A percentile compares a stretch with the other conserved stretches of the same genome.
Evolutionary conservation across 2,888 invertebrate species (phyloP).

Genomic region (Metallyticus violacea): DNA sequence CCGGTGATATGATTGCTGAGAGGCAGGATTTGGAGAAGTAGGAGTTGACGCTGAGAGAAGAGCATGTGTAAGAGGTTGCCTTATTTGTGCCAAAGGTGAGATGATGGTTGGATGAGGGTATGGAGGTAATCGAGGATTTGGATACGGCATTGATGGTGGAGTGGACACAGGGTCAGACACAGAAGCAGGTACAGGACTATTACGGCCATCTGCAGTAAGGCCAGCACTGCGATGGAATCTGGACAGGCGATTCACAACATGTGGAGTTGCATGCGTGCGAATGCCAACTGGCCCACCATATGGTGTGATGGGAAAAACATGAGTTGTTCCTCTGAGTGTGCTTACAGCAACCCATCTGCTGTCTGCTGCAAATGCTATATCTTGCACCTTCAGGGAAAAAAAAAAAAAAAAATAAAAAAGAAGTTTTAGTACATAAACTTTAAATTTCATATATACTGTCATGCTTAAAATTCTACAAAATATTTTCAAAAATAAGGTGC

Average conservation of each 20-base stretch:
- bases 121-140: constrained; percentile 88
- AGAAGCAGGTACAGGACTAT: constrained; percentile 56
- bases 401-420: neutral
- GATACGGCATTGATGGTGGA: constrained; percentile 61
- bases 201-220: constrained; percentile 66
- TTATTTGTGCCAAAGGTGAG: constrained; percentile 80
- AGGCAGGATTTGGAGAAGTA: constrained; percentile 10
- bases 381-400: constrained; percentile 49
- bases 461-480: too few species aligned
- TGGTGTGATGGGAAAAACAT: constrained; percentile 94
- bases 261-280: constrained; percentile 90
- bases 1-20: constrained; percentile 52
- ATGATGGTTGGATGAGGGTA: constrained; percentile 82
- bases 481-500: too few species aligned
- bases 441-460: neutral
- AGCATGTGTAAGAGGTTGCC: constrained; percentile 46
- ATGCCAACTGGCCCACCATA: constrained; percentile 91
- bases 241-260: constrained; percentile 91
- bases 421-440: neutral
- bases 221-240: constrained; percentile 96
- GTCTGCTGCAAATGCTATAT: constrained; percentile 89
- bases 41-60: constrained; percentile 22
- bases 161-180: constrained; percentile 15
- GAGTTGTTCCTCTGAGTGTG: constrained; percentile 94
- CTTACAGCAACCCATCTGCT: constrained; percentile 96